A percentile compares a stretch with the other conserved stretches of the same genome.
These are phyloP conservation scores for Drosophila merina DNA, from an alignment of 2,888 invertebrate species.

Conservation along the genomic window DNA sequence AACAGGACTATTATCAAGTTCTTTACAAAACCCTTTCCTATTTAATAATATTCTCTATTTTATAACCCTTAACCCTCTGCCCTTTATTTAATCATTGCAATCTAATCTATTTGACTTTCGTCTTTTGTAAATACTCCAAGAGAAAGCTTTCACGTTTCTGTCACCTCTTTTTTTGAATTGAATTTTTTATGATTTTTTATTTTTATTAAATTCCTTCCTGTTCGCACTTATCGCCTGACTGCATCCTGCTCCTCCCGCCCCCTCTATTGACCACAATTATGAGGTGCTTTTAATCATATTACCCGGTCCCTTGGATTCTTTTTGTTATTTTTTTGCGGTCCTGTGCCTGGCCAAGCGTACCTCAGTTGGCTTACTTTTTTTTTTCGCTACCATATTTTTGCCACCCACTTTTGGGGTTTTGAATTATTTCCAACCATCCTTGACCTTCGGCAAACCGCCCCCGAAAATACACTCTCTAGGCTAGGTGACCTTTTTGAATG, in stretches of 20 bases:
- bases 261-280: constrained; percentile 67
- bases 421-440: constrained; percentile 53
- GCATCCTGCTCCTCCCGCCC: constrained; percentile 39
- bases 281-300: constrained; percentile 76
- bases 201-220: constrained; percentile 11
- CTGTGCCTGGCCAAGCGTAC: constrained; percentile 58
- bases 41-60: no score
- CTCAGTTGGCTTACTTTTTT: constrained; percentile 57
- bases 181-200: neutral
- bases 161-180: neutral
- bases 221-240: constrained; percentile 60
- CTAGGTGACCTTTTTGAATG: constrained; percentile 73
- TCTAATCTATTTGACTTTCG: neutral
- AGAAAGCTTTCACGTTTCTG: no score
- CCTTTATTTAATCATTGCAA: constrained; percentile 1
- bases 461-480: constrained; percentile 5
- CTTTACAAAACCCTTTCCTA: no score
- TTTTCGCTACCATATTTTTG: constrained; percentile 14
- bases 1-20: no score
- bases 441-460: constrained; percentile 58
- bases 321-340: constrained; percentile 6
- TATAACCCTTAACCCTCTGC: neutral
- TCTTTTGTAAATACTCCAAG: no score
- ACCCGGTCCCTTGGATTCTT: constrained; percentile 27
- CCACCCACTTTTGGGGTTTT: neutral